Evolutionary conservation across 2,797 vertebrate genomes (phyloP), one percentile per base, ranked within the genome.

Genomic region (Sebastes vulpes): DNA sequence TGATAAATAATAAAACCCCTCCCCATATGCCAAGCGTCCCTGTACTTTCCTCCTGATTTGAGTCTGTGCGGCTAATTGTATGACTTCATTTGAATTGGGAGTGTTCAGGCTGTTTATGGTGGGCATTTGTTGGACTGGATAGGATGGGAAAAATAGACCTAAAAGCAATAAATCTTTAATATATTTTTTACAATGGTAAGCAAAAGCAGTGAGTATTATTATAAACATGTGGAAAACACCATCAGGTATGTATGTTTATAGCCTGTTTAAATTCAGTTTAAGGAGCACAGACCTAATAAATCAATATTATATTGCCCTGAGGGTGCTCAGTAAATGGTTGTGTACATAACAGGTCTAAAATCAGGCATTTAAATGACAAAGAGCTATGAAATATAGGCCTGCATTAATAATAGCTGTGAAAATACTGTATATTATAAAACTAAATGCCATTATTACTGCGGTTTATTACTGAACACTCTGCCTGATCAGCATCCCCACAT

Each of bases 1-100:
- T 92, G 92, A 94, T 94, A 90, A 94, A 93, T 94, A 91, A 93
- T 94, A 81, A 90, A 94, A 72, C 32, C 71, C 77, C 85, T 88
- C 88, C 78, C 84, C 86, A 72, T 85, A 83, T 89, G 90, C 86
- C 57, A 16, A 46, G 74, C 78, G 12, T 83, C 85, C 86, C 81
- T 86, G 65, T 32, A 25, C 72, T 38, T 28, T 72, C 77, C 71
- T 83, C 79, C 74, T 56, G 72, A 68, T 79, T 69, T 72, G 80
- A 71, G 57, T 52, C 68, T 66, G 76, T 68, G 81, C 25, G 12
- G 16, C 54, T 79, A 57, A 88, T 86, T 52, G 60, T 59, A 61
- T 26, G 73, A 65, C 73, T 89, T 79, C 16, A 79, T 85, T 67
- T 81, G 29, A 20, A 63, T 21, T 21, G 35, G 35, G 5, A 21